phyloP scores from a whole-genome alignment of 2,113 vertebrate species.

The Paramormyrops kingsleyae region DNA sequence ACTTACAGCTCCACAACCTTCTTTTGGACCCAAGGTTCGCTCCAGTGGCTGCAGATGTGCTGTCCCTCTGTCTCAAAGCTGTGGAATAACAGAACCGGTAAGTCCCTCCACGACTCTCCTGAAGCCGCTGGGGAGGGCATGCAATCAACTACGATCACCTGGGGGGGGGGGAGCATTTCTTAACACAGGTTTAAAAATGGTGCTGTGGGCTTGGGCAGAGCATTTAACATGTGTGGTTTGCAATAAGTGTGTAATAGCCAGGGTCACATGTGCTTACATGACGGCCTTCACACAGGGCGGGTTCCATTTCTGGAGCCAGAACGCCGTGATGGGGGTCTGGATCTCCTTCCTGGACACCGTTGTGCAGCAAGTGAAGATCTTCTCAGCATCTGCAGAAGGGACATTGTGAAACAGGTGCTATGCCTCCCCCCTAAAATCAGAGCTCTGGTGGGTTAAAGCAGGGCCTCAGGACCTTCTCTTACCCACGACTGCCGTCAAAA shows the following conservation, averaged over 20 bases:
- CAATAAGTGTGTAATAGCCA: neutral
- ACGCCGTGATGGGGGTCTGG: slow-evolving; percentile 1
- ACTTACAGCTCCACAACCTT: neutral
- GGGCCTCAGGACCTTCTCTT: neutral
- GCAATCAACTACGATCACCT: neutral
- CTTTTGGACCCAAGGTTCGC: neutral
- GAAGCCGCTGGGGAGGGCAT: neutral
- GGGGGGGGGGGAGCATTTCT: neutral
- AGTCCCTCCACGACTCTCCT: neutral
- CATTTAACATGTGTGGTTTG: neutral
- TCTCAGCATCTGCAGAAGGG: slow-evolving; percentile 2
- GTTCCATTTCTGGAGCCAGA: slow-evolving; percentile 2
- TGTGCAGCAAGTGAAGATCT: slow-evolving; percentile 2
- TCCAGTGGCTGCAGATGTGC: neutral
- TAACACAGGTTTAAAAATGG: neutral
- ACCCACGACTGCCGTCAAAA: neutral
- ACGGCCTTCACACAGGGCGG: slow-evolving; percentile 20
- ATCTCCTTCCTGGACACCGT: neutral
- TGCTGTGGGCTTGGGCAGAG: neutral
- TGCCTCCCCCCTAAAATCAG: neutral
- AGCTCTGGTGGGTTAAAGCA: neutral
- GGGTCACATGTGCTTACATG: neutral
- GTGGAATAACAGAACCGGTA: neutral
- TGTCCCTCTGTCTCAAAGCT: neutral
- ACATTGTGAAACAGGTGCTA: neutral